phyloP scores from a whole-genome alignment of 2,113 vertebrate genomes.

The Echinops telfairi region DNA sequence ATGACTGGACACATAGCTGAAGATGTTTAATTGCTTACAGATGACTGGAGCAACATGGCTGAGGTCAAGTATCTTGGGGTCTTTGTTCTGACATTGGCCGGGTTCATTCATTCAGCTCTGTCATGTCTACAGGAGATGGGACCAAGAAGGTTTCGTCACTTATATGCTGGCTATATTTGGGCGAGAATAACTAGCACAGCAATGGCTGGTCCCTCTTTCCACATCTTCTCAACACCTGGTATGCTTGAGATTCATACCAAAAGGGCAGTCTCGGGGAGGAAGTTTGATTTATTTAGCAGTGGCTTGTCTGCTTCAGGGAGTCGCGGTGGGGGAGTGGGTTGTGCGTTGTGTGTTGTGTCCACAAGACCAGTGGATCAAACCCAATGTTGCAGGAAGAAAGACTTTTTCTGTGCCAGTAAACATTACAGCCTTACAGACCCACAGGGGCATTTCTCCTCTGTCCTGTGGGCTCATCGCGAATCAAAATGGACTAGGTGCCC shows the following conservation, averaged over 20 bases:
- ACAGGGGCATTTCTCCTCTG: no score
- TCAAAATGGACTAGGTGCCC: no score
- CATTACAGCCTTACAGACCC: no score
- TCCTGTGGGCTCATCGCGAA: no score
- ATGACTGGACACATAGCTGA: neutral
- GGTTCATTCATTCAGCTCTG: neutral
- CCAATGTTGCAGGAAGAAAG: no score
- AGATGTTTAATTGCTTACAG: neutral
- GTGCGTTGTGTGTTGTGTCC: no score
- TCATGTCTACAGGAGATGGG: neutral
- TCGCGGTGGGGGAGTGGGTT: no score
- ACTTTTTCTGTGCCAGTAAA: no score
- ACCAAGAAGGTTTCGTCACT: neutral
- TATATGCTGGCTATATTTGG: neutral
- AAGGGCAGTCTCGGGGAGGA: neutral
- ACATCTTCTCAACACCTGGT: neutral
- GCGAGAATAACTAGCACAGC: neutral
- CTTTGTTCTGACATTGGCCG: neutral
- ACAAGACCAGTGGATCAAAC: no score
- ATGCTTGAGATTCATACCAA: neutral
- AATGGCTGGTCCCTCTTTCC: no score
- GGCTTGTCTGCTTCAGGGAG: no score
- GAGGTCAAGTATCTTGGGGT: no score
- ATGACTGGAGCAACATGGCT: neutral
- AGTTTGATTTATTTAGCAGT: neutral